Conservation (phyloP, 1,140 invertebrate genomes). For the Asbolus verrucosus region DNA sequence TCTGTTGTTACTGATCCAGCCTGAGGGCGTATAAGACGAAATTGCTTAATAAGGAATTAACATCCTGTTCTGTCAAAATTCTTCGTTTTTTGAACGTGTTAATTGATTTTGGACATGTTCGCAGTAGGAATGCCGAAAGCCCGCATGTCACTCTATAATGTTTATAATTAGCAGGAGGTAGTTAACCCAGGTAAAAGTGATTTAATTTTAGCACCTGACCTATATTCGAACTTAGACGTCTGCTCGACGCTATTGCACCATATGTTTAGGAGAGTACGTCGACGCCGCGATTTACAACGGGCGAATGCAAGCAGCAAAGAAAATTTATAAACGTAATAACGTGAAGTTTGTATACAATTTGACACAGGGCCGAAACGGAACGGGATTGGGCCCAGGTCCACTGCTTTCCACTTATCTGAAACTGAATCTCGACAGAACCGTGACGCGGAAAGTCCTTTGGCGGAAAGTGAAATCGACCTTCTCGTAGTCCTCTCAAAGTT, state of each 20-base stretch:
- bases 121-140: not conserved
- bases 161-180: slow-evolving; percentile 61
- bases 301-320: not conserved
- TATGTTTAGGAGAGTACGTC: slow-evolving; percentile 20
- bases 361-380: not conserved
- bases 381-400: not conserved
- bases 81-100: slow-evolving; percentile 3
- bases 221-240: slow-evolving; percentile 56
- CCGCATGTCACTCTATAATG: slow-evolving; percentile 34
- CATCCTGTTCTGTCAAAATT: slow-evolving; percentile 9
- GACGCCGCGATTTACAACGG: slow-evolving; percentile 32
- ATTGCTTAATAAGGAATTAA: slow-evolving; percentile 30
- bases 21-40: not conserved
- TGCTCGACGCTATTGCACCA: slow-evolving; percentile 37
- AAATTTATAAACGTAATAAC: slow-evolving; percentile 9
- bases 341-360: not conserved
- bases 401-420: not conserved
- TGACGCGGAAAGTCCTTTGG: too few relatives aligned
- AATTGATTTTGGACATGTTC: slow-evolving; percentile 20
- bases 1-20: not conserved
- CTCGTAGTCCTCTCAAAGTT: too few relatives aligned
- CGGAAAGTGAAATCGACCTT: slow-evolving; percentile 4
- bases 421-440: slow-evolving; percentile 4
- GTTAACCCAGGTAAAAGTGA: slow-evolving; percentile 62
- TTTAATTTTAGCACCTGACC: slow-evolving; percentile 60